These are phyloP conservation scores for Scotopteryx bipunctaria DNA, from an alignment of 2,888 invertebrate species.

Conservation along the genomic window DNA sequence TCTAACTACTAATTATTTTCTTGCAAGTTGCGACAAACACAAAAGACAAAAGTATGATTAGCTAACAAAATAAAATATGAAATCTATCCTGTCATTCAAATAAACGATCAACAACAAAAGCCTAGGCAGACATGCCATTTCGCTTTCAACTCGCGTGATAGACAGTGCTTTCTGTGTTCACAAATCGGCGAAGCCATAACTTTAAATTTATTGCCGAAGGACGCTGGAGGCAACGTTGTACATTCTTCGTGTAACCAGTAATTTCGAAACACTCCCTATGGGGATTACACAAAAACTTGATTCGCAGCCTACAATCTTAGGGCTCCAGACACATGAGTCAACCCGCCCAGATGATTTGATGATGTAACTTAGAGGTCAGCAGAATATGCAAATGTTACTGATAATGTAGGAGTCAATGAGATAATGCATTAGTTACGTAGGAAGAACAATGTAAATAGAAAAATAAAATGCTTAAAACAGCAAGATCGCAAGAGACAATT, in stretches of 20 bases:
- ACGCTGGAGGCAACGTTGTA: conserved; percentile 13
- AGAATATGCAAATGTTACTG: conserved; percentile 28
- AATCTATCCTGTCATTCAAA: not conserved
- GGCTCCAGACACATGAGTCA: conserved; percentile 30
- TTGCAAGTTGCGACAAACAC: too few species aligned
- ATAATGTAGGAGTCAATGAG: conserved; percentile 32
- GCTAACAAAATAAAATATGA: not conserved
- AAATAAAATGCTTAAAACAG: conserved; percentile 9
- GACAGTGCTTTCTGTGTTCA: conserved; percentile 17
- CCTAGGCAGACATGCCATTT: conserved; percentile 11
- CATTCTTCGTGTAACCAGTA: conserved; percentile 14
- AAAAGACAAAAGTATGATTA: not conserved
- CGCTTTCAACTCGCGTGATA: conserved; percentile 18
- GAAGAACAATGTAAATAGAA: conserved; percentile 12
- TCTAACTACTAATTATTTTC: too few species aligned
- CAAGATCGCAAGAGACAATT: not conserved
- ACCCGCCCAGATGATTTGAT: conserved; percentile 17
- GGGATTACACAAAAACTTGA: conserved; percentile 18
- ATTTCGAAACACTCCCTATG: conserved; percentile 13
- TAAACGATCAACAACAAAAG: conserved; percentile 1
- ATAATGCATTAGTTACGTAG: conserved; percentile 20
- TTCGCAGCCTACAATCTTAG: conserved; percentile 11
- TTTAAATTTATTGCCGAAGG: conserved; percentile 15
- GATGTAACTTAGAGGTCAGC: conserved; percentile 37
- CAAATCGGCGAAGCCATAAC: conserved; percentile 9